These are phyloP conservation scores for Polydrusus cervinus DNA, from an alignment of 2,888 invertebrate genomes.

Conservation along the genomic window DNA sequence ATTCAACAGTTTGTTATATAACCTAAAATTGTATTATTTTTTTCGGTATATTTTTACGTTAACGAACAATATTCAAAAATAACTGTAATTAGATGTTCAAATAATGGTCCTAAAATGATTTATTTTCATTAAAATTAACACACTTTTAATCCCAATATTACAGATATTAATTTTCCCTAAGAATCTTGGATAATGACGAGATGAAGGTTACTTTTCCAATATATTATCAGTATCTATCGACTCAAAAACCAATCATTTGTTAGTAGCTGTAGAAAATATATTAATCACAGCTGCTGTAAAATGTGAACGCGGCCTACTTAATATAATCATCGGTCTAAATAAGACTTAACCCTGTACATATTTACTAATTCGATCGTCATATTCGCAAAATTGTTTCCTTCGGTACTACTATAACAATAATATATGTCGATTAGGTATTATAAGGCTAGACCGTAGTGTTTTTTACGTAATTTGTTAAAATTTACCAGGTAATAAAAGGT, in stretches of 20 bases:
- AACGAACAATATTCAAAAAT: too few species aligned
- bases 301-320: conserved; percentile 41
- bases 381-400: conserved; percentile 60
- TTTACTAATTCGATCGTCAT: conserved; percentile 23
- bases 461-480: conserved; percentile 64
- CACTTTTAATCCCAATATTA: too few species aligned
- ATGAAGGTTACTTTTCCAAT: too few species aligned
- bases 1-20: too few species aligned
- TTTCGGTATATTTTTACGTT: too few species aligned
- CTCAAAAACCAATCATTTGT: neutral
- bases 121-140: too few species aligned
- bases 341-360: conserved; percentile 35
- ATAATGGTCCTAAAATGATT: too few species aligned
- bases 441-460: conserved; percentile 69
- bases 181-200: too few species aligned
- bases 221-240: neutral
- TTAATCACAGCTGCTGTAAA: conserved; percentile 22
- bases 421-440: conserved; percentile 63
- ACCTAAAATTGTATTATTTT: too few species aligned
- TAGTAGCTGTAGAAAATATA: conserved; percentile 25
- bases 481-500: conserved; percentile 20
- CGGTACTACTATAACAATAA: conserved; percentile 65
- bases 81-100: too few species aligned
- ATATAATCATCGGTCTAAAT: conserved; percentile 45
- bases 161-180: too few species aligned